Base-by-base conservation (phyloP, 1,140 invertebrate genomes). In the Melitaea cinxia region DNA sequence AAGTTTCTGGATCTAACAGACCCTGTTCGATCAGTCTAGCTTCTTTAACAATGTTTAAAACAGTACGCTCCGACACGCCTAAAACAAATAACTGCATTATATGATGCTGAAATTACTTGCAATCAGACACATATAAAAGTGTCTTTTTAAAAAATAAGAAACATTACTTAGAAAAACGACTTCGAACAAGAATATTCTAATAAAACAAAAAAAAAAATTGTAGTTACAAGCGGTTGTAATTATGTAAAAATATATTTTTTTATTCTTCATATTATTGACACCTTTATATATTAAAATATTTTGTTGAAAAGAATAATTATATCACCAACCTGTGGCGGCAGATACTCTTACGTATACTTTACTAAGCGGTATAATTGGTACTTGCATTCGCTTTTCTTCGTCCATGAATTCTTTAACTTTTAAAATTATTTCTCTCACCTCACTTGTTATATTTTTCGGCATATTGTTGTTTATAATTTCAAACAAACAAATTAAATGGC, bases 401-500 rank as follows among this genome's bases (percentile, higher is more conserved):
- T 90, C 88, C 88, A 90, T 90, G 73, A 90, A 90, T 49, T 90
- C 88, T 69, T 90, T 90, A 6, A 90, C 88, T 75, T 86, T 87
- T 59, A 90, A 75, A 66, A 90, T 90, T 68, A 90, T 86, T 28
- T 90, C 88, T 37, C 88, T 83, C 17, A 90, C 88, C 75, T 90
- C 88, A 74, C 60, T 86, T n/a, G 85, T 90, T 60, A 90, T 88
- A 70, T 90, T 90, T 75, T 88, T 90, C 57, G 88, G 88, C 85
- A 89, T 89, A 42, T 68, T 74, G 28, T 49, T 64, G 6, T 55
- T 55, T 4, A 42, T 17, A 42, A 19, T 42, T 14, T 39, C 28
- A 61, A 53, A 53, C 21, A 53, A 53, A 53, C 23, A 35, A 63
- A 57, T 59, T 56, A 53, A 70, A 72, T 75, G 72, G 67, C 74